Percentiles rank a stretch among this genome's conserved stretches.
phyloP scores from a whole-genome alignment of 2,113 vertebrate species.

The Cynoglossus semilaevis region DNA sequence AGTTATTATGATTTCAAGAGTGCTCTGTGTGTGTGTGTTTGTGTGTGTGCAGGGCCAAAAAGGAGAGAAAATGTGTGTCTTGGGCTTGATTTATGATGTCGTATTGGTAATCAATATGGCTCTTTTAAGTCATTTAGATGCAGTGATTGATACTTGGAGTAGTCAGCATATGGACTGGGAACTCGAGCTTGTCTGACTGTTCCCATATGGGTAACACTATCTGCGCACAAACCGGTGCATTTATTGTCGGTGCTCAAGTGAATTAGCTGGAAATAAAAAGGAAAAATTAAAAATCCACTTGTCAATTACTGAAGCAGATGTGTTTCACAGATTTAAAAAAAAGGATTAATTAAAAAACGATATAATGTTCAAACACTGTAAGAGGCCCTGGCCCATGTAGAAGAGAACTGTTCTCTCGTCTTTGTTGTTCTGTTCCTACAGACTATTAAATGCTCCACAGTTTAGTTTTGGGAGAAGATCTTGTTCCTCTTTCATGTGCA shows the following conservation, averaged over 20 bases:
- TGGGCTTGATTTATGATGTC: slow-evolving; percentile 66
- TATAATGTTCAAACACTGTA: not conserved
- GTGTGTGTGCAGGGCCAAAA: slow-evolving; percentile 2
- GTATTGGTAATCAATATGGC: slow-evolving; percentile 72
- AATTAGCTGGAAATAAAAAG: slow-evolving; percentile 64
- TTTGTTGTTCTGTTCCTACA: slow-evolving; percentile 7
- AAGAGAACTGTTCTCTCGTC: no score
- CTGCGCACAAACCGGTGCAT: slow-evolving; percentile 48
- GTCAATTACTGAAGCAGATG: not conserved
- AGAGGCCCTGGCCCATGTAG: slow-evolving; percentile 1
- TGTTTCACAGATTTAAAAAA: no score
- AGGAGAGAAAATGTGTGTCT: slow-evolving; percentile 24
- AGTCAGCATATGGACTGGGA: slow-evolving; percentile 63
- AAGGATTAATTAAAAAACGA: not conserved
- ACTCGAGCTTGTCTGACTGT: slow-evolving; percentile 56
- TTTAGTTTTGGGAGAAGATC: slow-evolving; percentile 23
- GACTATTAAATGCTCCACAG: slow-evolving; percentile 6
- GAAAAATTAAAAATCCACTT: slow-evolving; percentile 13
- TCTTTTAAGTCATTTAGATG: slow-evolving; percentile 67
- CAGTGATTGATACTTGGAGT: slow-evolving; percentile 68
- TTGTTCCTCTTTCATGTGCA: slow-evolving; percentile 72
- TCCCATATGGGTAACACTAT: slow-evolving; percentile 69
- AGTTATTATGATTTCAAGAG: slow-evolving; percentile 41
- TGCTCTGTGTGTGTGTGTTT: not conserved
- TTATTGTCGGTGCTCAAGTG: slow-evolving; percentile 61